phyloP scores from a whole-genome alignment of 2,888 invertebrate species.

The Ischnus inquisitorius region DNA sequence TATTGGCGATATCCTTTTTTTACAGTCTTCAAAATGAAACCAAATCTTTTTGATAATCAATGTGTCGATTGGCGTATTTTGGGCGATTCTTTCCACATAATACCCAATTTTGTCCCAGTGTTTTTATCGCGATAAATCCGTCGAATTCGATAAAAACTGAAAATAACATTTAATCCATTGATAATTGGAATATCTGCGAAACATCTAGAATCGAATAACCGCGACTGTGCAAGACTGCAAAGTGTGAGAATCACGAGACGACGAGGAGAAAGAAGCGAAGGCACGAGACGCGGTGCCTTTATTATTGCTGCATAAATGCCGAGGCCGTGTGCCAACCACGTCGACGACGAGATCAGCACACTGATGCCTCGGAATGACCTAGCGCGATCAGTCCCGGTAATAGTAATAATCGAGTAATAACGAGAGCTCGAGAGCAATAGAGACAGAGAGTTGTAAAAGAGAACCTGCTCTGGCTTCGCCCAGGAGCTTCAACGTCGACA shows the following conservation, averaged over 20 bases:
- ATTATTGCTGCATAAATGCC: conserved; percentile 73
- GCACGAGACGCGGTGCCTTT: conserved; percentile 52
- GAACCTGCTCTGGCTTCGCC: conserved; percentile 55
- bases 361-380: conserved; percentile 66
- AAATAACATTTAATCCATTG: background rate
- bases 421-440: conserved; percentile 62
- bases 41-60: conserved; percentile 15
- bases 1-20: background rate
- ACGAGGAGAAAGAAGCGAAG: conserved; percentile 53
- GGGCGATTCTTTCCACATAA: background rate
- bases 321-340: conserved; percentile 72
- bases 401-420: conserved; percentile 77
- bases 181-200: background rate
- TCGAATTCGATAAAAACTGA: too few relatives aligned
- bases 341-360: conserved; percentile 56
- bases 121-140: too few relatives aligned
- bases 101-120: too few relatives aligned
- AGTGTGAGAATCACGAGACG: conserved; percentile 33
- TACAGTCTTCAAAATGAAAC: conserved; percentile 4
- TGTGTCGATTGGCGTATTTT: background rate
- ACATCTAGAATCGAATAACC: background rate
- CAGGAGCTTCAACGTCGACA: conserved; percentile 59
- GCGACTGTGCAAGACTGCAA: background rate
- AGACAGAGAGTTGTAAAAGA: conserved; percentile 38
- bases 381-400: conserved; percentile 73